Evolutionary conservation across 2,797 vertebrate genomes (phyloP).

Genomic region (Phataginus tricuspis): DNA sequence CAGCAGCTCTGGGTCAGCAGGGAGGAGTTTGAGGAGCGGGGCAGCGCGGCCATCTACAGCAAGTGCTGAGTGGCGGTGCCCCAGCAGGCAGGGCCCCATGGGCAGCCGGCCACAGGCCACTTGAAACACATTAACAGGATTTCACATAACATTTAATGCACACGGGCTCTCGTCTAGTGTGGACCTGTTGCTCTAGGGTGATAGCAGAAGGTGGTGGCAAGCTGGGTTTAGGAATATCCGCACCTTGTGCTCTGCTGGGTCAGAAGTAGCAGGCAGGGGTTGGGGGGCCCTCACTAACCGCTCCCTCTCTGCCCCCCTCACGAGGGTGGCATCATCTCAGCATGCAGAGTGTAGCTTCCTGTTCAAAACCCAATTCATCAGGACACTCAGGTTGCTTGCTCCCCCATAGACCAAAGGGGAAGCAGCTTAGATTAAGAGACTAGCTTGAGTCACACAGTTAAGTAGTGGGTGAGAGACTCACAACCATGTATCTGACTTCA

Average conservation of each 20-base stretch:
- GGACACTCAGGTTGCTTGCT: not conserved
- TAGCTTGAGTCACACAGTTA: not conserved
- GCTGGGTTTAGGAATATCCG: not conserved
- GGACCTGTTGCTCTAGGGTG: not conserved
- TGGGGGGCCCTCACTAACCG: too few species aligned
- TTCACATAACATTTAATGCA: slow-evolving; percentile 68
- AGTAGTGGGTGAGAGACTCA: not conserved
- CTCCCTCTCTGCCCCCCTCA: too few species aligned
- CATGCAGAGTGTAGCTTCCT: not conserved
- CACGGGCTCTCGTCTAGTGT: not conserved
- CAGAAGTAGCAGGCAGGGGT: not conserved
- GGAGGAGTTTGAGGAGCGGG: slow-evolving; percentile 80
- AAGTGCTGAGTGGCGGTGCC: slow-evolving; percentile 73
- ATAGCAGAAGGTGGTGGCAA: not conserved
- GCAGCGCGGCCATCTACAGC: slow-evolving; percentile 68
- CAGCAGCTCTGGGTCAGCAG: slow-evolving; percentile 82
- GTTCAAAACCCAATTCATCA: not conserved
- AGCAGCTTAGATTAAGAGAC: not conserved
- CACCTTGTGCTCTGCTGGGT: not conserved
- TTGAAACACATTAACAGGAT: slow-evolving; percentile 38
- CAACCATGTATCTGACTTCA: not conserved
- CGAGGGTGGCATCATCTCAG: not conserved
- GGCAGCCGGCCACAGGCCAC: not conserved
- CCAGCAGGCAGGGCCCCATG: not conserved
- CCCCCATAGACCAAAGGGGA: too few species aligned